Base-by-base conservation (phyloP, 2,888 invertebrate genomes). In the Ichneumoninae sp. region DNA sequence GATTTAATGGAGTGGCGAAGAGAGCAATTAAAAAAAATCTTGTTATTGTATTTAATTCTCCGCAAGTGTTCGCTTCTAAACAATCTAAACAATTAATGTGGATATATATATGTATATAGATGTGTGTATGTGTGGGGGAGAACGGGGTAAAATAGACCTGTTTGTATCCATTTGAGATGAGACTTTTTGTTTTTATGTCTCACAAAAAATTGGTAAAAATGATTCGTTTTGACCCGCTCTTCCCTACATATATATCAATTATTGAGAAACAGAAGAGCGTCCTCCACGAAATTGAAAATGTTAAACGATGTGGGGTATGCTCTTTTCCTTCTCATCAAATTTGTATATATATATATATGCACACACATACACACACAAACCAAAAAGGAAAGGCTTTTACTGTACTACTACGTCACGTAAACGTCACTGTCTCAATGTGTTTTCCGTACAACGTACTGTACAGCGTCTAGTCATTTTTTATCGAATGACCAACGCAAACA, bases 381-480 rank as follows among this genome's bases (percentile, higher is more conserved):
- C 26, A 60, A 40, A 60, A 74, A 13, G 63, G 33, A 65, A 63
- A 57, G 13, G 33, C 33, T 60, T 63, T 63, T 50, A 60, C 69
- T 57, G 69, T 77, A 69, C 47, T 70, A 26, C 33, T 60, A 22
- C 33, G 69, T 78, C 33, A 60, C 26, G 70, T 63, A 22, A 69
- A 70, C 50, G 73, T 79, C 30, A 71, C 16, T 44, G n/a, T 65
- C 63, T 52, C 75, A 22, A 65, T 44, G 63, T 22, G 44, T 26
- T 47, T 44, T 26, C 13, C n/a, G 4, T 33, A 60, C 47, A 73
- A 57, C 47, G 50, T 22, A 63, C 57, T 57, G 68, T 68, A 78
- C 57, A 68, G 74, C 82, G 86, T 84, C 80, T 84, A 84, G 86
- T 84, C 82, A 84, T 57, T 84, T 30, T 80, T 80, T 33, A 83